A percentile compares a stretch with the other conserved stretches of the same genome.
phyloP scores from a whole-genome alignment of 2,113 vertebrate genomes.

The Gobio gobio region DNA sequence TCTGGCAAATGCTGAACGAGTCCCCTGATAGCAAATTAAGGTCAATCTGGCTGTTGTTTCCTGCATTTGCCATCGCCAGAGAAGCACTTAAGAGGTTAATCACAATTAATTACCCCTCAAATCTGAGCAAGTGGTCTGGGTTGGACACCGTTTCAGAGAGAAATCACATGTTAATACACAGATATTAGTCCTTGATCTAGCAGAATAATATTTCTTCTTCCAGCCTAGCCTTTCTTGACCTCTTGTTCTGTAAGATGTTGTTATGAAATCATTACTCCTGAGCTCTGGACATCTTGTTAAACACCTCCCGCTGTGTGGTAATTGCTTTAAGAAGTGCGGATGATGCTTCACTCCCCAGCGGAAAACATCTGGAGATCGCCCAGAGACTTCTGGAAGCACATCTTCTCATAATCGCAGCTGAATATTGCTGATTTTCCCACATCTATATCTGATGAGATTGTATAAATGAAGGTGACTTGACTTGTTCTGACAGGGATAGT shows the following conservation, averaged over 20 bases:
- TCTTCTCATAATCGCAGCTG: neutral
- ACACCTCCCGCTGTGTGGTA: conserved; percentile 33
- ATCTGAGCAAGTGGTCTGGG: neutral
- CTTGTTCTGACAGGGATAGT: too few species aligned
- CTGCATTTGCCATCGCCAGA: conserved; percentile 23
- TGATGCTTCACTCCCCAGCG: neutral
- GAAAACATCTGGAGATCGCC: conserved; percentile 30
- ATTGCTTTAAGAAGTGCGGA: conserved; percentile 41
- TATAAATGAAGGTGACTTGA: too few species aligned
- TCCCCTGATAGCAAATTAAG: conserved; percentile 66
- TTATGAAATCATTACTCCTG: neutral
- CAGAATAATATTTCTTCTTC: neutral
- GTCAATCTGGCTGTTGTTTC: conserved; percentile 39
- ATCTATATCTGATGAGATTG: neutral
- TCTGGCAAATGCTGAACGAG: neutral
- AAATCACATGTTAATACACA: neutral
- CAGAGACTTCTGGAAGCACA: conserved; percentile 10
- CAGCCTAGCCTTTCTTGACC: neutral
- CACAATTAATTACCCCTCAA: conserved; percentile 41
- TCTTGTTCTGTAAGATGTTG: neutral
- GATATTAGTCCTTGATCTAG: neutral
- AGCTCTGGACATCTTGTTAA: conserved; percentile 39
- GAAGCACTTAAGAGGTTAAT: conserved; percentile 35
- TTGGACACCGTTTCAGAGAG: neutral
- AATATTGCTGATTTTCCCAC: neutral